phyloP scores from a whole-genome alignment of 2,113 vertebrate species.

The Vicugna pacos region DNA sequence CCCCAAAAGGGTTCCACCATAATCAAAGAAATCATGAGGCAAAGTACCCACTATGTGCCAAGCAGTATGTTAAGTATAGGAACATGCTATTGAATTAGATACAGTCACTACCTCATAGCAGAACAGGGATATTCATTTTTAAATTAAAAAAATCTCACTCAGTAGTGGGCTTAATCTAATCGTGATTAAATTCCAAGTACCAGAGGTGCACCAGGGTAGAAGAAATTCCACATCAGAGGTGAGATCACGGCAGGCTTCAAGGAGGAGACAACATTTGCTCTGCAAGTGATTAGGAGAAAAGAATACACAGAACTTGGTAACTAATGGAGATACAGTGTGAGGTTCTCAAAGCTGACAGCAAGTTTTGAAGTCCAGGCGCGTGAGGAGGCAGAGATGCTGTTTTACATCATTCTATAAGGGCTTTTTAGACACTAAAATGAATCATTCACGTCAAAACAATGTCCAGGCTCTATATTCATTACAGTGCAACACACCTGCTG shows the following conservation, averaged over 20 bases:
- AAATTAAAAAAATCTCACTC: constrained; percentile 16
- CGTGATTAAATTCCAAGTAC: background rate
- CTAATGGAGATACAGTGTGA: background rate
- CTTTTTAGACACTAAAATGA: background rate
- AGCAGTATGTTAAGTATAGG: background rate
- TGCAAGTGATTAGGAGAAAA: background rate
- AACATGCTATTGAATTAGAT: background rate
- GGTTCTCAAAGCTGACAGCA: background rate
- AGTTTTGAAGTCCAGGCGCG: background rate
- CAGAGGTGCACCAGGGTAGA: background rate
- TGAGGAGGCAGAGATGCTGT: background rate
- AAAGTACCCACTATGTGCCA: background rate
- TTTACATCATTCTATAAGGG: background rate
- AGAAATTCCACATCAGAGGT: background rate
- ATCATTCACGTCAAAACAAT: constrained; percentile 24
- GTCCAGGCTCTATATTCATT: background rate
- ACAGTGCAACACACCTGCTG: background rate
- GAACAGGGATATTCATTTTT: background rate
- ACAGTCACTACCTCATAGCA: background rate
- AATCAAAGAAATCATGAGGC: constrained; percentile 21
- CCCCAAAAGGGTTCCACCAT: background rate
- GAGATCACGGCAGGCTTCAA: background rate
- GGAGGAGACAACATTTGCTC: background rate
- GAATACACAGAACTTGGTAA: background rate
- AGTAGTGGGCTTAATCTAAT: background rate